Conservation (phyloP, 2,113 vertebrate species). For the Cavia aperea region DNA sequence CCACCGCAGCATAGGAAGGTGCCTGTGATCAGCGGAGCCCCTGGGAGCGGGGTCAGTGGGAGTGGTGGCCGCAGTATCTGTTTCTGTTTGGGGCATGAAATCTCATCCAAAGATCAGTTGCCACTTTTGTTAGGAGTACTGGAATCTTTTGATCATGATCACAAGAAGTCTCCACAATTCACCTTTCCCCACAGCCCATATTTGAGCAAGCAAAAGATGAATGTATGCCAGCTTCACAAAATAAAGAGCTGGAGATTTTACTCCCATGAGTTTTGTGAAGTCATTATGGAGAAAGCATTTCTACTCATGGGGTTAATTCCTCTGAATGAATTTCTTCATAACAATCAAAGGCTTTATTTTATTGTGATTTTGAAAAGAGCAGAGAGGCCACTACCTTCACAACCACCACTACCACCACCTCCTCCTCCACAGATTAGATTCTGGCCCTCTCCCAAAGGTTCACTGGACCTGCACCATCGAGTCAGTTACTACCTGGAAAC, state of each 20-base stretch:
- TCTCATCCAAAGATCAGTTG: background rate
- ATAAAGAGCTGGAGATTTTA: slow-evolving; percentile 7
- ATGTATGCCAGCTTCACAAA: background rate
- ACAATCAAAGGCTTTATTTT: slow-evolving; percentile 20
- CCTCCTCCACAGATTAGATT: slow-evolving; percentile 36
- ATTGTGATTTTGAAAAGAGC: slow-evolving; percentile 23
- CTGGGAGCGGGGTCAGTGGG: slow-evolving; percentile 39
- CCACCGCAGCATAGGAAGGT: slow-evolving; percentile 41
- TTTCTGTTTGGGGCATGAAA: background rate
- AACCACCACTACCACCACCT: slow-evolving; percentile 12
- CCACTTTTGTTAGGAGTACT: slow-evolving; percentile 7
- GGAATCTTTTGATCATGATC: background rate
- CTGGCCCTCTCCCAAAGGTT: slow-evolving; percentile 55
- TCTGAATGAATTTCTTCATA: slow-evolving; percentile 31
- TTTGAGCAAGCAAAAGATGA: slow-evolving; percentile 17
- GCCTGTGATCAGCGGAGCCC: slow-evolving; percentile 62
- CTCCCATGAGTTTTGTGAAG: slow-evolving; percentile 3
- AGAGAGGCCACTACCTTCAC: slow-evolving; percentile 7
- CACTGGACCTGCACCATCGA: background rate
- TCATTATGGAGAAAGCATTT: slow-evolving; percentile 16
- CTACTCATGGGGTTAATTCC: slow-evolving; percentile 6
- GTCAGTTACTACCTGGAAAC: slow-evolving; percentile 80
- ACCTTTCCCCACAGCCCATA: background rate
- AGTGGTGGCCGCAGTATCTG: slow-evolving; percentile 5
- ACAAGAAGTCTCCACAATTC: slow-evolving; percentile 1